phyloP scores from a whole-genome alignment of 1,140 invertebrate genomes.

The Heliconius eleuchia region DNA sequence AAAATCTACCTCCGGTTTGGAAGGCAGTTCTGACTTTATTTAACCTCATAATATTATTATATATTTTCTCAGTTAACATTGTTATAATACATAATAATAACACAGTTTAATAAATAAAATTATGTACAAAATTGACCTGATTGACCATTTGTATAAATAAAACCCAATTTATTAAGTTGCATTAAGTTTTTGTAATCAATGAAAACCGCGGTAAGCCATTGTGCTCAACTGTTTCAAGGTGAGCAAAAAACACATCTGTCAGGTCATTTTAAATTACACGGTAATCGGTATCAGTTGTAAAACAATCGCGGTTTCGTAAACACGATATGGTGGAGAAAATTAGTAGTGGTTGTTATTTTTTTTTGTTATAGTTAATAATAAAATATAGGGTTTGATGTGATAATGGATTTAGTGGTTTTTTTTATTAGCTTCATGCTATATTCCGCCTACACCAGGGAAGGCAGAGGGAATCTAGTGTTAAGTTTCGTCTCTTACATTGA shows the following conservation, averaged over 20 bases:
- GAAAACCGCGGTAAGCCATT: conserved; percentile 23
- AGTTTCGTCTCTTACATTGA: no score
- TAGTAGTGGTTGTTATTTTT: conserved; percentile 28
- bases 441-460: no score
- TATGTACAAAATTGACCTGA: conserved; percentile 13
- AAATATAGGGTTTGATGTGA: background rate
- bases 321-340: conserved; percentile 43
- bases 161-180: conserved; percentile 11
- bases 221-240: conserved; percentile 39
- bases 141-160: conserved; percentile 20
- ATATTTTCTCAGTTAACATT: background rate
- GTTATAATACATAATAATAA: background rate
- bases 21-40: no score
- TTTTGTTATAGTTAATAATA: background rate
- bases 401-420: background rate
- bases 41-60: background rate
- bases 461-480: no score
- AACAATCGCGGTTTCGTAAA: conserved; percentile 25
- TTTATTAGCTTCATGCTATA: no score
- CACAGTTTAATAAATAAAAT: background rate
- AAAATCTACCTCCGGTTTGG: no score
- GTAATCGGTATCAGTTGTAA: conserved; percentile 38
- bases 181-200: conserved; percentile 22
- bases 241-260: conserved; percentile 31
- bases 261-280: conserved; percentile 35